These are phyloP conservation scores for Loris lydekkerianus DNA, from an alignment of 2,797 vertebrate genomes.

Conservation along the genomic window DNA sequence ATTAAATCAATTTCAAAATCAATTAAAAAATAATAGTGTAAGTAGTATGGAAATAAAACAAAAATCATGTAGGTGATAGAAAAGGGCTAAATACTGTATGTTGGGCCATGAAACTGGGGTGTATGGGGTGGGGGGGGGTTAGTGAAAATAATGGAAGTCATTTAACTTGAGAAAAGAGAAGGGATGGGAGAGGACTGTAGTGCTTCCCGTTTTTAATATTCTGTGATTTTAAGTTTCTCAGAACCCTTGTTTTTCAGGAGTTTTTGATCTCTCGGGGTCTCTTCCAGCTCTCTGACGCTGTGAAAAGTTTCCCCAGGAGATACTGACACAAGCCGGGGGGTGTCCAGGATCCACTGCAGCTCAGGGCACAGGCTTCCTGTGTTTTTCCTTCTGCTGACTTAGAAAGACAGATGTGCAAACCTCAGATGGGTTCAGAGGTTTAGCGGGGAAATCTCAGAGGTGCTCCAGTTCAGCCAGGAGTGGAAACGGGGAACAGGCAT, in stretches of 20 bases:
- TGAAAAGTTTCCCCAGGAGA: neutral
- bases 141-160: neutral
- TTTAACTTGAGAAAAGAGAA: neutral
- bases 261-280: neutral
- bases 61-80: neutral
- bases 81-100: rapidly evolving
- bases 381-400: conserved; percentile 36
- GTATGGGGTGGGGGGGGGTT: too few species aligned
- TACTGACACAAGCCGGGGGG: neutral
- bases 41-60: neutral
- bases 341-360: neutral
- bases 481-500: neutral
- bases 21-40: neutral
- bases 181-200: too few species aligned
- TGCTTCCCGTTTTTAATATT: too few species aligned
- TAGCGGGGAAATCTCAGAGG: conserved; percentile 27
- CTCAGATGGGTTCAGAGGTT: conserved; percentile 5
- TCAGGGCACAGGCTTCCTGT: neutral
- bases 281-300: neutral
- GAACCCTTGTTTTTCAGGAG: neutral
- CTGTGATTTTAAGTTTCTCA: neutral
- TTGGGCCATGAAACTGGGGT: neutral
- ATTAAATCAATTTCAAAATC: conserved; percentile 21
- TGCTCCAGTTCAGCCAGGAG: neutral
- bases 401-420: neutral